Conservation (phyloP, 2,888 invertebrate genomes). For the Luperina nickerlii region DNA sequence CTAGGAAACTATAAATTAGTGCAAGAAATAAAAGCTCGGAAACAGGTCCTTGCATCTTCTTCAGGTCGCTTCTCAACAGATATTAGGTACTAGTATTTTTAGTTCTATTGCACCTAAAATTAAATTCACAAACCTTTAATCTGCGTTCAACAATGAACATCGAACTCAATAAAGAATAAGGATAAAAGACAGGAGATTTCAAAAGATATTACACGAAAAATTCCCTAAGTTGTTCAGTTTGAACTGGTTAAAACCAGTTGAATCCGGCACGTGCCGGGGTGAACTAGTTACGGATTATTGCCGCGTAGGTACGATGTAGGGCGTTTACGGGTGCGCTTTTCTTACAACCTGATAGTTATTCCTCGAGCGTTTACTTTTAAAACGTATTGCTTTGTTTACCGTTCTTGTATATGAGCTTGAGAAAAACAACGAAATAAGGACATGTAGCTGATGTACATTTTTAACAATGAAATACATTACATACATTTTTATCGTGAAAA, state of each 20-base stretch:
- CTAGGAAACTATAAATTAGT: not conserved
- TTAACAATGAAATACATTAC: too few relatives aligned
- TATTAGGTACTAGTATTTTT: not conserved
- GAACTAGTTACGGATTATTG: constrained; percentile 65
- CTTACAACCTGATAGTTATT: constrained; percentile 37
- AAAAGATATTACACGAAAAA: constrained; percentile 33
- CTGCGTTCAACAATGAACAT: not conserved
- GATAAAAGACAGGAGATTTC: constrained; percentile 19
- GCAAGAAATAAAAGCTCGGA: not conserved
- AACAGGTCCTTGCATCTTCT: too few relatives aligned
- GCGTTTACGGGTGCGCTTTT: constrained; percentile 33
- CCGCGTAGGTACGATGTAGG: constrained; percentile 39
- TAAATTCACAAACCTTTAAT: not conserved
- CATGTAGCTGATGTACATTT: not conserved
- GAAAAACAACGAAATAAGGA: constrained; percentile 16
- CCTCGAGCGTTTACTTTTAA: constrained; percentile 39
- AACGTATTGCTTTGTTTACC: constrained; percentile 49
- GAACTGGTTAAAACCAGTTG: constrained; percentile 48
- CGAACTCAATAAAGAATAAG: not conserved
- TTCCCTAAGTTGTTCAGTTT: constrained; percentile 27
- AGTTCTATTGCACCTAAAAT: not conserved
- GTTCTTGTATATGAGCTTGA: not conserved
- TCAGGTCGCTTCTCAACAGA: not conserved
- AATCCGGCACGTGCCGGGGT: constrained; percentile 54
- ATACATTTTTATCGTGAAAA: not conserved